phyloP scores from a whole-genome alignment of 2,888 invertebrate genomes.

The Meloe dianella region DNA sequence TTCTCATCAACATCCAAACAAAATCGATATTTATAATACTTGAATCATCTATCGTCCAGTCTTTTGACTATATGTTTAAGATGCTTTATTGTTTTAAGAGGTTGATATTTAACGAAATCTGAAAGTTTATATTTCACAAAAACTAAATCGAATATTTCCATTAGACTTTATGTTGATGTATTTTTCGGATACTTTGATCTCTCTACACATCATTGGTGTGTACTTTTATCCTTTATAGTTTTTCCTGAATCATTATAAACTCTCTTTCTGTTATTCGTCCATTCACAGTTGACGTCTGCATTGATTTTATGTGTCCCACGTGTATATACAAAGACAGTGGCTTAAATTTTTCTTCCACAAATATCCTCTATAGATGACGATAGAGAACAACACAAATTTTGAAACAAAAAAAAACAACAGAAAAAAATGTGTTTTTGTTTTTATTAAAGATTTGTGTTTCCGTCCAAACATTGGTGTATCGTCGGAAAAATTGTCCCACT shows the following conservation, averaged over 20 bases:
- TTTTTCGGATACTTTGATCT: constrained; percentile 54
- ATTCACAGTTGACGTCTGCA: constrained; percentile 56
- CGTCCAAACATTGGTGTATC: background rate
- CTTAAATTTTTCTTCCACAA: constrained; percentile 40
- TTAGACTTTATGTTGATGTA: constrained; percentile 48
- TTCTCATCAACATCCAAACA: background rate
- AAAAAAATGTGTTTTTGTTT: background rate
- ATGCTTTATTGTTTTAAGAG: constrained; percentile 39
- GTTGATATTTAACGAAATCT: constrained; percentile 34
- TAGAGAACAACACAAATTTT: background rate
- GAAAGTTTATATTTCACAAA: constrained; percentile 40
- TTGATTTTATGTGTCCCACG: constrained; percentile 57
- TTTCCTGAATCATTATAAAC: constrained; percentile 55
- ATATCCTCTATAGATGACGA: background rate
- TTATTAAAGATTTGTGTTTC: background rate
- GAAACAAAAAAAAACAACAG: background rate
- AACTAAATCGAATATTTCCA: constrained; percentile 50
- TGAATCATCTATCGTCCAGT: background rate
- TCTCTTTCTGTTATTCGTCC: constrained; percentile 51
- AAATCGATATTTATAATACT: background rate
- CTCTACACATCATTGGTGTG: constrained; percentile 53
- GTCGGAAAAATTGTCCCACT: background rate
- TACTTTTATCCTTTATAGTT: constrained; percentile 56
- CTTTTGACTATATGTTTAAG: constrained; percentile 11
- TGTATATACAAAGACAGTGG: constrained; percentile 49